Percentiles rank a stretch among this genome's conserved stretches.
Evolutionary conservation across 2,888 invertebrate species (phyloP).

Genomic region (Perithous albicinctus): DNA sequence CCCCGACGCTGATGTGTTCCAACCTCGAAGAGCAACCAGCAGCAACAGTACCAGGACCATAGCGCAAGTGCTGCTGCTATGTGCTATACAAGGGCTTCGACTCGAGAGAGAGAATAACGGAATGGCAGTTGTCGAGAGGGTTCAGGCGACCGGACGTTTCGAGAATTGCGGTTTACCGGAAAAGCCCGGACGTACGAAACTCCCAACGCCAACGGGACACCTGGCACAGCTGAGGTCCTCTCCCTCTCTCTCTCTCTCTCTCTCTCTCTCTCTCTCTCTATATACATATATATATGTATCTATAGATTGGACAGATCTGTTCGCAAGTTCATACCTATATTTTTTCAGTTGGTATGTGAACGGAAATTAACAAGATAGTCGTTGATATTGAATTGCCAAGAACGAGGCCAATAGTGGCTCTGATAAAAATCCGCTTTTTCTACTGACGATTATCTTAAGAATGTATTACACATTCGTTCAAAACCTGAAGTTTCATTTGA

Average conservation of each 20-base stretch:
- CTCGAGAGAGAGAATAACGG: conserved; percentile 71
- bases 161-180: conserved; percentile 75
- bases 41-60: conserved; percentile 13
- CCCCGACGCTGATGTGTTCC: conserved; percentile 37
- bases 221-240: conserved; percentile 31
- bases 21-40: conserved; percentile 42
- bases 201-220: conserved; percentile 57
- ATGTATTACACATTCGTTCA: no score
- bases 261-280: background rate
- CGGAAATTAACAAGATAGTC: background rate
- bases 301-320: no score
- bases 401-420: background rate
- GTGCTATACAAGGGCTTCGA: conserved; percentile 16
- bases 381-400: background rate
- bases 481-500: no score
- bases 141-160: conserved; percentile 70
- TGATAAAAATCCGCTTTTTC: conserved; percentile 16
- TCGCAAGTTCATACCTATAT: conserved; percentile 19
- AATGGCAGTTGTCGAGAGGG: conserved; percentile 69
- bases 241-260: background rate
- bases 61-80: conserved; percentile 23
- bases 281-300: background rate
- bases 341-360: conserved; percentile 12
- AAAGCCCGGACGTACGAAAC: conserved; percentile 70
- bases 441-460: conserved; percentile 11